Evolutionary conservation across 1,140 invertebrate species (phyloP).

Genomic region (Hylaeus anthracinus): DNA sequence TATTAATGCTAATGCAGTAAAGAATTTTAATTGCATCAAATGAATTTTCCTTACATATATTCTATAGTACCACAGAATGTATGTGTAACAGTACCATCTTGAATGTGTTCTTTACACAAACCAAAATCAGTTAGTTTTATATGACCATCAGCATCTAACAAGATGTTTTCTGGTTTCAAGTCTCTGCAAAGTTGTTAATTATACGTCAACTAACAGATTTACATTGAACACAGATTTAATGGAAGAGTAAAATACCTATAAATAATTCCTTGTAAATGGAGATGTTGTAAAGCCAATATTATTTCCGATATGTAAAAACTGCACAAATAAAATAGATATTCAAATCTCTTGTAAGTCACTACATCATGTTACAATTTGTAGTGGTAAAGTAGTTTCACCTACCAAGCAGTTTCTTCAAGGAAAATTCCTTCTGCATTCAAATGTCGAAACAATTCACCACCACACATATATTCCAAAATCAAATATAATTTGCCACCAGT

Average conservation of each 20-base stretch:
- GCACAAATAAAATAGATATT: conserved; percentile 76
- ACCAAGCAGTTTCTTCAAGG: conserved; percentile 98
- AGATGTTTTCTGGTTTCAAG: conserved; percentile 99
- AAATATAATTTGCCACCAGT: conserved; percentile 98
- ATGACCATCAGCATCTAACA: conserved; percentile 96
- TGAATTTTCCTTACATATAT: conserved; percentile 91
- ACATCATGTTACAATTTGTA: background rate
- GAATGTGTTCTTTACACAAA: conserved; percentile 98
- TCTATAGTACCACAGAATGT: conserved; percentile 99
- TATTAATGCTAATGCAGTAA: conserved; percentile 30
- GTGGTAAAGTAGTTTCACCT: conserved; percentile 62
- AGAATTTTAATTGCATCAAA: background rate
- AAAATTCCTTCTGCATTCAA: conserved; percentile 99
- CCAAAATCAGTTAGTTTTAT: conserved; percentile 99
- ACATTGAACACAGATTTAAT: background rate
- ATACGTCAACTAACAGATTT: background rate
- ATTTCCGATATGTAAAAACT: conserved; percentile 99
- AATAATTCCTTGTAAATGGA: conserved; percentile 97
- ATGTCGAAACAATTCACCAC: conserved; percentile 99
- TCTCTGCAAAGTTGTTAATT: conserved; percentile 84
- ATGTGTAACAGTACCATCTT: conserved; percentile 96
- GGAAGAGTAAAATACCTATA: conserved; percentile 83
- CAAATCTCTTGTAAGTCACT: background rate
- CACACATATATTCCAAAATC: conserved; percentile 98
- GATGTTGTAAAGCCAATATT: conserved; percentile 97